Evolutionary conservation across 2,888 invertebrate genomes (phyloP).

Genomic region (Erebia epiphron): DNA sequence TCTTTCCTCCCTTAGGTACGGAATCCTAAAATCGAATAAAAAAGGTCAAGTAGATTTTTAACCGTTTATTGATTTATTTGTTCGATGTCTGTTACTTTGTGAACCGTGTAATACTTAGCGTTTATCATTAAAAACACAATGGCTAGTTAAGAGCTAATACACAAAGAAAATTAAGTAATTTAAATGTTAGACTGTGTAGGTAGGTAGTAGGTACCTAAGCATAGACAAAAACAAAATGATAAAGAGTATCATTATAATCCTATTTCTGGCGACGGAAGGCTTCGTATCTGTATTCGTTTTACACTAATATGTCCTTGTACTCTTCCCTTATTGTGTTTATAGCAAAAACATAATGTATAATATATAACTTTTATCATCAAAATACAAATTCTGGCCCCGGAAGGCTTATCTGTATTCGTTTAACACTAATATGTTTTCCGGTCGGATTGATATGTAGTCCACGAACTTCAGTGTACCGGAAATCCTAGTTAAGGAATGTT

Average conservation of each 20-base stretch:
- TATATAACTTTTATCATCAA: background rate
- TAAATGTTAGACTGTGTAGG: too few species aligned
- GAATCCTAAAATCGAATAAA: background rate
- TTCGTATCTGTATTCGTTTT: constrained; percentile 32
- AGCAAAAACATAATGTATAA: background rate
- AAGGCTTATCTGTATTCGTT: constrained; percentile 32
- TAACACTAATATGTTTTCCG: constrained; percentile 33
- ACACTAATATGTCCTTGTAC: constrained; percentile 13
- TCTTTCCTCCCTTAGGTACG: too few species aligned
- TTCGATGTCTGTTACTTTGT: constrained; percentile 1
- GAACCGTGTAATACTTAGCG: background rate
- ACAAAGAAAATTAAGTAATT: background rate
- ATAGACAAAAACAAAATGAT: too few species aligned
- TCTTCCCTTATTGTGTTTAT: background rate
- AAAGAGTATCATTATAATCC: background rate
- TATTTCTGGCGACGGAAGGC: constrained; percentile 17
- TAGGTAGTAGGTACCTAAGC: too few species aligned
- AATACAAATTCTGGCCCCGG: constrained; percentile 12
- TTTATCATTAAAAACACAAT: background rate
- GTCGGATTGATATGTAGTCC: constrained; percentile 29
- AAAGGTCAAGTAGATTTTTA: constrained; percentile 10
- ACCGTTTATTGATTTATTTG: background rate
- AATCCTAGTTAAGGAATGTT: constrained; percentile 35
- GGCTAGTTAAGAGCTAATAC: background rate
- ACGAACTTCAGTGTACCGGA: constrained; percentile 35